Evolutionary conservation across 2,888 invertebrate species (phyloP).

Genomic region (Chymomyza amoena): DNA sequence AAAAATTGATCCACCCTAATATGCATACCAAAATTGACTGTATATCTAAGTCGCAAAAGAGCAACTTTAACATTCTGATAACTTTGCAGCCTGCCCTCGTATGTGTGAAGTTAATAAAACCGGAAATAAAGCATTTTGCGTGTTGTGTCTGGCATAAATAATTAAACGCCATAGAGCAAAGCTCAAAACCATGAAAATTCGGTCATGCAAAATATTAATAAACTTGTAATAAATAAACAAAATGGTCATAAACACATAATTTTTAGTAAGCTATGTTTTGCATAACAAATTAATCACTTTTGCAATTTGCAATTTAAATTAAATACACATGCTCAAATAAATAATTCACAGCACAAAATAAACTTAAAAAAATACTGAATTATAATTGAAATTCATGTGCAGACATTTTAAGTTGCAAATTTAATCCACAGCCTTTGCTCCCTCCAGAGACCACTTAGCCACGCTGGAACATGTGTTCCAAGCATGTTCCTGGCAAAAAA

Average conservation of each 20-base stretch:
- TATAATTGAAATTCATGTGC: background rate
- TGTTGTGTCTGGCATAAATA: too few species aligned
- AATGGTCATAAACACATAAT: background rate
- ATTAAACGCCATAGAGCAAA: too few species aligned
- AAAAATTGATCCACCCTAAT: too few species aligned
- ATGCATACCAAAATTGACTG: too few species aligned
- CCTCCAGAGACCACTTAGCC: background rate
- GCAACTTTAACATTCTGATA: too few species aligned
- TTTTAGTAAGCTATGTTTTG: background rate
- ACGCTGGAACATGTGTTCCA: background rate
- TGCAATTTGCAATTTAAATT: constrained; percentile 24
- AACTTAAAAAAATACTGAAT: background rate
- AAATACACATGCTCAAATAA: constrained; percentile 1
- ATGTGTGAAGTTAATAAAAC: background rate
- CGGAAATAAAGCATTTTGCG: background rate
- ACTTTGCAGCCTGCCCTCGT: too few species aligned
- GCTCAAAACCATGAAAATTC: too few species aligned
- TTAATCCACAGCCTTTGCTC: background rate
- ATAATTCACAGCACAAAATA: background rate
- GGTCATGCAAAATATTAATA: too few species aligned
- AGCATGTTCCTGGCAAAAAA: background rate
- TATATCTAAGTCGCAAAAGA: too few species aligned
- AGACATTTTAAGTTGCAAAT: background rate
- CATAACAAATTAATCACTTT: background rate
- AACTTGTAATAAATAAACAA: constrained; percentile 20